phyloP scores from a whole-genome alignment of 2,888 invertebrate genomes.

The Crioceris asparagi region DNA sequence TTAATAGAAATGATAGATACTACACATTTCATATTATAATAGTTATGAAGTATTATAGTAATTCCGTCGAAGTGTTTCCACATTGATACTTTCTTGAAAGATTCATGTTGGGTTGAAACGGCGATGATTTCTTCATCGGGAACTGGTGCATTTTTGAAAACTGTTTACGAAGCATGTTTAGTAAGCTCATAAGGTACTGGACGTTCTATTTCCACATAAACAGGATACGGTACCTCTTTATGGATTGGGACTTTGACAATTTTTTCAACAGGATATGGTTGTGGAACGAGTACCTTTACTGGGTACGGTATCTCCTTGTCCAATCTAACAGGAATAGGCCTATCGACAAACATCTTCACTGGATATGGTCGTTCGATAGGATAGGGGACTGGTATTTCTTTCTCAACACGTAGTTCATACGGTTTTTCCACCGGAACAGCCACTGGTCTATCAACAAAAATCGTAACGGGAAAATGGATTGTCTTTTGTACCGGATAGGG shows the following conservation, averaged over 20 bases:
- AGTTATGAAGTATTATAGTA: no score
- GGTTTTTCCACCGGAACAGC: slow-evolving; percentile 34
- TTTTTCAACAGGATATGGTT: slow-evolving; percentile 50
- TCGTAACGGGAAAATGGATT: slow-evolving; percentile 30
- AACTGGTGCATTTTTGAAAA: slow-evolving; percentile 18
- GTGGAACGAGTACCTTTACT: slow-evolving; percentile 46
- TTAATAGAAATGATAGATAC: no score
- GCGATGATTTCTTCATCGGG: slow-evolving; percentile 16
- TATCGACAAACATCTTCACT: slow-evolving; percentile 39
- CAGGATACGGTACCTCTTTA: slow-evolving; percentile 59
- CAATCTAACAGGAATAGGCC: slow-evolving; percentile 47
- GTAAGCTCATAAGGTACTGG: slow-evolving; percentile 12
- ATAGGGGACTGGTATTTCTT: slow-evolving; percentile 59
- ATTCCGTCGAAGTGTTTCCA: no score
- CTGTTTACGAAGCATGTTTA: slow-evolving; percentile 32
- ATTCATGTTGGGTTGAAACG: slow-evolving; percentile 12
- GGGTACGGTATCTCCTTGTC: slow-evolving; percentile 53
- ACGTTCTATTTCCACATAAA: slow-evolving; percentile 25
- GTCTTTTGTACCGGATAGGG: slow-evolving; percentile 59
- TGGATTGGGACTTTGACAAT: slow-evolving; percentile 63
- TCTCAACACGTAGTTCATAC: slow-evolving; percentile 54
- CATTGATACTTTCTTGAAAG: no score
- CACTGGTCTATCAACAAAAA: slow-evolving; percentile 9
- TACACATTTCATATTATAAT: no score
- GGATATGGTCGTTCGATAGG: slow-evolving; percentile 57